phyloP scores from a whole-genome alignment of 2,797 vertebrate genomes.

The Phoebastria nigripes region DNA sequence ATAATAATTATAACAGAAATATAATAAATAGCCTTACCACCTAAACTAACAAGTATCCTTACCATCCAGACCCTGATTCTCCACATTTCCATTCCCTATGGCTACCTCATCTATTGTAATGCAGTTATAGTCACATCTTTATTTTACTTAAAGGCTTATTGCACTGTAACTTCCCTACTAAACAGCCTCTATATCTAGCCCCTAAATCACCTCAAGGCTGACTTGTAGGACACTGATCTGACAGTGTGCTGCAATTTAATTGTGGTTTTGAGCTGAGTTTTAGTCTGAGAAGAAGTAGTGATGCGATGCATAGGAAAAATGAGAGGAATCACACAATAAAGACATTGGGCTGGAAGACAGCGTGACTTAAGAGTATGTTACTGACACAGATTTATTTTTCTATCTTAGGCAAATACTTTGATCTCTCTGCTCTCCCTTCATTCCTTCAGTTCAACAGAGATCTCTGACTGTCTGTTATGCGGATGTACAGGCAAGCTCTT shows the following conservation, averaged over 20 bases:
- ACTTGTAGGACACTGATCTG: background rate
- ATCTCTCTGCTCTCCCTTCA: background rate
- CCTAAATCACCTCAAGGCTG: background rate
- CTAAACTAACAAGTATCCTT: background rate
- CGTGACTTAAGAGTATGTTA: background rate
- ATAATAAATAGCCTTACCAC: background rate
- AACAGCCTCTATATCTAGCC: background rate
- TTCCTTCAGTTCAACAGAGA: background rate
- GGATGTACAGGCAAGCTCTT: background rate
- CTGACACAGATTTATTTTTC: background rate
- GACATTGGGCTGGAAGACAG: background rate
- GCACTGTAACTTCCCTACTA: background rate
- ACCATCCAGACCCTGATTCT: background rate
- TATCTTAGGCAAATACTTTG: background rate
- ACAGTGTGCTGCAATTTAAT: background rate
- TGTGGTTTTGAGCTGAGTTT: background rate
- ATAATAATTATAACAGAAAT: background rate
- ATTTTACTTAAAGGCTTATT: background rate
- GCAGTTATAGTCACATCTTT: background rate
- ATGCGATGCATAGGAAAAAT: rapidly evolving
- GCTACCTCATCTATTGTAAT: background rate
- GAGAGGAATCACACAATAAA: background rate
- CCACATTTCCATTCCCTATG: background rate
- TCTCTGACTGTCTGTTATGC: rapidly evolving
- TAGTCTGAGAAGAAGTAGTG: background rate